A percentile compares a stretch with the other conserved stretches of the same genome.
Conservation (phyloP, 2,888 invertebrate genomes). For the Germaria angustata region DNA sequence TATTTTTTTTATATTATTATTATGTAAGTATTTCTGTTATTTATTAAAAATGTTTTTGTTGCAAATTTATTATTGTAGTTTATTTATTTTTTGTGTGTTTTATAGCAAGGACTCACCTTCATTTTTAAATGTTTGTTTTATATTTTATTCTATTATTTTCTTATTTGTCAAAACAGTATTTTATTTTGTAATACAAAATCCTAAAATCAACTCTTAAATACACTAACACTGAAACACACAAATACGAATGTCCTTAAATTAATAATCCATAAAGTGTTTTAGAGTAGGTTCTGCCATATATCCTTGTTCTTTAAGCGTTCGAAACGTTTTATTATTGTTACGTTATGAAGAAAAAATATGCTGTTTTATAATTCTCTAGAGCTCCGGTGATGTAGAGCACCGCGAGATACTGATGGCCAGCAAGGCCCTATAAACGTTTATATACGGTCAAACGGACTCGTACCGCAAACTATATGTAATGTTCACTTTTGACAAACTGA, state of each 20-base stretch:
- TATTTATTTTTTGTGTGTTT: neutral
- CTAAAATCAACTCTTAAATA: conserved; percentile 22
- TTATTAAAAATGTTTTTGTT: too few relatives aligned
- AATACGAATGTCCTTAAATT: conserved; percentile 49
- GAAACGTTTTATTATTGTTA: conserved; percentile 2
- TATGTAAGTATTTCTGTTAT: too few relatives aligned
- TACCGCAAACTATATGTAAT: conserved; percentile 52
- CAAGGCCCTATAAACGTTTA: conserved; percentile 80
- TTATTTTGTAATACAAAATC: neutral
- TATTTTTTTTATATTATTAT: neutral
- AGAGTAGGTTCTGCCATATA: conserved; percentile 3
- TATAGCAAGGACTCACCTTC: conserved; percentile 70
- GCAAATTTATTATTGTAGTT: neutral
- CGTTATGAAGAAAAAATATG: neutral
- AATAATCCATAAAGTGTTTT: conserved; percentile 54
- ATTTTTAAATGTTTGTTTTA: conserved; percentile 65
- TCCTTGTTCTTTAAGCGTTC: conserved; percentile 44
- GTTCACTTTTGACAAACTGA: conserved; percentile 62
- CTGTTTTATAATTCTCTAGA: conserved; percentile 42
- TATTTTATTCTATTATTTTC: neutral
- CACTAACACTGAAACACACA: conserved; percentile 1
- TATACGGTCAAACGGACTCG: conserved; percentile 80
- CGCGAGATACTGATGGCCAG: conserved; percentile 80
- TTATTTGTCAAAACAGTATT: neutral
- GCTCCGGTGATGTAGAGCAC: conserved; percentile 80